Evolutionary conservation across 2,797 vertebrate species (phyloP), one percentile per base, ranked within the genome.

Genomic region (Chloroceryle inda): DNA sequence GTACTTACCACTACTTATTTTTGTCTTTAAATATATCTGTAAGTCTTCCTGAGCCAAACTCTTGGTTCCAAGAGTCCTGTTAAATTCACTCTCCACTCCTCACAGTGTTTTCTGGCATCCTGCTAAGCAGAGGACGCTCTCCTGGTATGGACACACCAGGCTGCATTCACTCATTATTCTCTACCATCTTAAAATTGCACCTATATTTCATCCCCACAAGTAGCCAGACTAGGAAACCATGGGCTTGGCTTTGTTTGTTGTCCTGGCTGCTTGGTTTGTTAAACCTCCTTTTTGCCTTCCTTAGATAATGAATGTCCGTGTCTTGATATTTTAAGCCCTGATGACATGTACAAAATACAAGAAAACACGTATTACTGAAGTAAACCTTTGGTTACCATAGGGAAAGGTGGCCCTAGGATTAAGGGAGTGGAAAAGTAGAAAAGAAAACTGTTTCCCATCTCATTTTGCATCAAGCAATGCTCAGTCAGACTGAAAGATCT

Each of bases 381-480:
- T 42, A 67, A 78, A 59, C 26, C 69, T 89, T 78, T 38, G 33
- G 11, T 59, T 94, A 79, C 76, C 64, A 21, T 47, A 83, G 63
- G 59, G 75, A 82, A 53, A 50, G 68, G 68, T 77, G 77, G 73
- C 45, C 38, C 58, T 47, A 49, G 82, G 79, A 86, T 66, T 80
- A 40, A 69, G 56, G 77, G 67, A 86, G 50, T 33, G 11, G 35
- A 22, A 71, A 87, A 76, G 72, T 33, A 12, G 35, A 22, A 71
- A 87, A 76, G 72, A 26, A 67, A 95, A 90, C 33, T 88, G 5
- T 77, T 86, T 94, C 33, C 63, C 52, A 17, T 76, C 80, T 76
- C 56, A 37, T 93, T 95, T 87, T 87, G 80, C 56, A 88, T 61
- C 27, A 7, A 82, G 76, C 74, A 79, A 26, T 16, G 59, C 52